Evolutionary conservation across 1,140 invertebrate genomes (phyloP).

Genomic region (Megalopta genalis): DNA sequence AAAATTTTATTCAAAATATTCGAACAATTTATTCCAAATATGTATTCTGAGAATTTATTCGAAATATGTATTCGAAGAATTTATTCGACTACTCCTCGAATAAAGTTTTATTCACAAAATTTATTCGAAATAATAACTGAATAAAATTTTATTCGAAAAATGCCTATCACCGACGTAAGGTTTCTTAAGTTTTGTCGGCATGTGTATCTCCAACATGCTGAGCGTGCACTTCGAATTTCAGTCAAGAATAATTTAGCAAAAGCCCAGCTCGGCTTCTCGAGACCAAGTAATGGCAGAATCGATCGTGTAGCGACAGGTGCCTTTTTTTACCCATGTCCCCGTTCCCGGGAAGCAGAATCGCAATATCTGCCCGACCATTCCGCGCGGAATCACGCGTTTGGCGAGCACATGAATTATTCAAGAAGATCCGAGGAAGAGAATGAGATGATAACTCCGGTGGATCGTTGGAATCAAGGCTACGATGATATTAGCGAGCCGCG

Average conservation of each 20-base stretch:
- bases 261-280: neutral
- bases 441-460: slow-evolving; percentile 52
- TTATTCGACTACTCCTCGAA: no score
- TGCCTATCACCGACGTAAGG: no score
- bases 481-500: slow-evolving; percentile 38
- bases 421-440: slow-evolving; percentile 36
- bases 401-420: slow-evolving; percentile 58
- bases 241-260: neutral
- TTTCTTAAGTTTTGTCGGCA: no score
- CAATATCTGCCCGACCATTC: slow-evolving; percentile 2
- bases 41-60: no score
- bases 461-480: slow-evolving; percentile 53
- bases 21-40: no score
- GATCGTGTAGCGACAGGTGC: neutral
- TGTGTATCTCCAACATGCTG: no score
- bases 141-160: no score
- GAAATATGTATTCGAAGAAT: no score
- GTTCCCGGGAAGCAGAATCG: slow-evolving; percentile 13
- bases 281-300: neutral
- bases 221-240: neutral
- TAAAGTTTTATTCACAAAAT: no score
- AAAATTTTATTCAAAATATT: no score
- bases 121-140: no score
- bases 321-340: neutral
- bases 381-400: slow-evolving; percentile 20